These are phyloP conservation scores for Camponotus fellah DNA, from an alignment of 2,888 invertebrate species.

Conservation along the genomic window DNA sequence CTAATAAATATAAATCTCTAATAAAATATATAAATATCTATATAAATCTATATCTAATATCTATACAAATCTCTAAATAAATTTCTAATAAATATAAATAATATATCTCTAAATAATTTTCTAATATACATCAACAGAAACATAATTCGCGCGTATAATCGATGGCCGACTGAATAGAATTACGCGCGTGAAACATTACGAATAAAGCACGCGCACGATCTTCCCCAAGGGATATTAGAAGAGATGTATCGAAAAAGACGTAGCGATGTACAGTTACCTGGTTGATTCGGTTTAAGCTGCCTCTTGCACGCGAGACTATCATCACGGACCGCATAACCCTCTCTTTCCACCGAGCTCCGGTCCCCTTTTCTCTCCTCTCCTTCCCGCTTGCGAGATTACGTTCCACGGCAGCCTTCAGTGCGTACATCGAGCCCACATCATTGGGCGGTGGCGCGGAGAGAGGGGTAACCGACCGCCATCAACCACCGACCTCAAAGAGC, in stretches of 20 bases:
- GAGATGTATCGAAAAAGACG: neutral
- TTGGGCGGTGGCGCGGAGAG: constrained; percentile 2
- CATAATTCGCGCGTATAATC: neutral
- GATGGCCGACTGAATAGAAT: neutral
- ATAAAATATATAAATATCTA: no score
- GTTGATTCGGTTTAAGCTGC: neutral
- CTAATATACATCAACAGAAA: neutral
- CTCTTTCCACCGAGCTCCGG: constrained; percentile 34
- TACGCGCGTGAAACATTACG: constrained; percentile 6
- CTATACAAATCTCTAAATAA: no score
- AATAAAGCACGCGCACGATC: constrained; percentile 51
- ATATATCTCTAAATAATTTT: neutral
- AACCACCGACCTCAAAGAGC: constrained; percentile 69
- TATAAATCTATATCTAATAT: no score
- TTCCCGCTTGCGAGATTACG: constrained; percentile 30
- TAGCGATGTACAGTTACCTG: constrained; percentile 19
- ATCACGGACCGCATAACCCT: constrained; percentile 25
- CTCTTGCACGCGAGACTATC: constrained; percentile 33
- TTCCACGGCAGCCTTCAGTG: constrained; percentile 54
- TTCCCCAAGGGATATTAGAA: neutral
- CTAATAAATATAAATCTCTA: neutral
- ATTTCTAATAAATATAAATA: neutral
- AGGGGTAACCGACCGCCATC: constrained; percentile 47
- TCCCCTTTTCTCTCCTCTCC: constrained; percentile 17
- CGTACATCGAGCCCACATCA: constrained; percentile 55